Percentiles rank a stretch among this genome's conserved stretches.
Conservation (phyloP, 1,140 invertebrate genomes). For the Phymorhynchus buccinoides region DNA sequence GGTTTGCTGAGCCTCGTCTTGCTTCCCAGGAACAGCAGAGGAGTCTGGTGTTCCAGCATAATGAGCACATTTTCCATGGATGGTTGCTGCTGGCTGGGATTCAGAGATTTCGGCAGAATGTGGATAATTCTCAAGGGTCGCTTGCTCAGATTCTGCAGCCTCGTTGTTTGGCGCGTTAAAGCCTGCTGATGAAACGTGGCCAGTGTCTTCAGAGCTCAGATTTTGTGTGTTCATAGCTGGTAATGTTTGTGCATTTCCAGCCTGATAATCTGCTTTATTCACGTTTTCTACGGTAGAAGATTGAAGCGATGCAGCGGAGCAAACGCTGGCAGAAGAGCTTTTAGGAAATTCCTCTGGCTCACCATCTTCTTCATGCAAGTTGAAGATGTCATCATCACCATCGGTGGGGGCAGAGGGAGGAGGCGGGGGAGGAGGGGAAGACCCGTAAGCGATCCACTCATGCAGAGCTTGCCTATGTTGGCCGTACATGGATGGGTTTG, state of each 20-base stretch:
- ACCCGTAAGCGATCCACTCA: neutral
- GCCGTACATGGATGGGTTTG: neutral
- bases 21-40: neutral
- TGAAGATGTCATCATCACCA: neutral
- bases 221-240: no score
- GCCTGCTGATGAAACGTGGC: no score
- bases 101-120: no score
- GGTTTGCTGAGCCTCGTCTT: neutral
- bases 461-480: neutral
- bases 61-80: no score
- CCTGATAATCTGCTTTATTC: no score
- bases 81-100: no score
- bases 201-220: no score
- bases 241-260: no score
- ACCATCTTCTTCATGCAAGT: neutral
- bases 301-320: neutral
- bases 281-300: neutral
- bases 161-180: no score
- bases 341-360: neutral
- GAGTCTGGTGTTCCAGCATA: no score
- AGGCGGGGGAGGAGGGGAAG: slow-evolving; percentile 18
- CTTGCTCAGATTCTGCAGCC: no score
- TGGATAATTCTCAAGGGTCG: no score
- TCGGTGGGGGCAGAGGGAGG: slow-evolving; percentile 1
- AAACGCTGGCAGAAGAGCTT: neutral